Evolutionary conservation across 1,140 invertebrate species (phyloP).

Genomic region (Lepeophtheirus salmonis): DNA sequence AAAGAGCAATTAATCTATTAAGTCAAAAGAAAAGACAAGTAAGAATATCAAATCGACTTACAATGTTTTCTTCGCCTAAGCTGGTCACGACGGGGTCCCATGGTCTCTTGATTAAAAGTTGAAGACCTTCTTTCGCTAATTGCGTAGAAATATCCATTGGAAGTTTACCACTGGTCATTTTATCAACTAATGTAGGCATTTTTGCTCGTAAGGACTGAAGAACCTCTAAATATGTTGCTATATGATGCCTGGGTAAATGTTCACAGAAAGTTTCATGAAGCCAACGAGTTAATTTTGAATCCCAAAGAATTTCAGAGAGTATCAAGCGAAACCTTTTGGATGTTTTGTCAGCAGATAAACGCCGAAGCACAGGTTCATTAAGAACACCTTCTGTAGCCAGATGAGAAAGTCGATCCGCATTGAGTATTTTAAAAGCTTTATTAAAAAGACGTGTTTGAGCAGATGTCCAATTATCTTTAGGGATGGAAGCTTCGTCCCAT

Average conservation of each 20-base stretch:
- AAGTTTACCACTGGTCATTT: slow-evolving; percentile 40
- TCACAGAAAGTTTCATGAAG: slow-evolving; percentile 52
- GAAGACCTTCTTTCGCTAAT: slow-evolving; percentile 34
- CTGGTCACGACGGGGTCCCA: slow-evolving; percentile 49
- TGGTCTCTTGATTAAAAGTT: slow-evolving; percentile 44
- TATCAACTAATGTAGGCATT: slow-evolving; percentile 53
- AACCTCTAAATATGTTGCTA: slow-evolving; percentile 56
- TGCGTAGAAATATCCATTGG: slow-evolving; percentile 22
- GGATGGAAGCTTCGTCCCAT: slow-evolving; percentile 19
- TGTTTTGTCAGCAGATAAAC: slow-evolving; percentile 47
- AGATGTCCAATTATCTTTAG: slow-evolving; percentile 39
- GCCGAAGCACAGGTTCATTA: slow-evolving; percentile 43
- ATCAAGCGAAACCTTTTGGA: slow-evolving; percentile 35
- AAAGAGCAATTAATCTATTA: not conserved
- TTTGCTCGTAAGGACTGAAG: slow-evolving; percentile 50
- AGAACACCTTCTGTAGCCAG: slow-evolving; percentile 35
- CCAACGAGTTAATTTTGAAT: slow-evolving; percentile 51
- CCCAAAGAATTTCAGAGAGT: slow-evolving; percentile 38
- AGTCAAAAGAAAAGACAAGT: not conserved
- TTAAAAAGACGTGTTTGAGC: slow-evolving; percentile 44
- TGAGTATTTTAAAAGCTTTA: slow-evolving; percentile 42
- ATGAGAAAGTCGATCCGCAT: slow-evolving; percentile 45
- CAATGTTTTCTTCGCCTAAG: slow-evolving; percentile 37
- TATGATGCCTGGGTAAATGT: slow-evolving; percentile 39
- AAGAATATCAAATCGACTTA: slow-evolving; percentile 27